These are phyloP conservation scores for Camponotus pennsylvanicus DNA, from an alignment of 1,140 invertebrate genomes.

Conservation along the genomic window DNA sequence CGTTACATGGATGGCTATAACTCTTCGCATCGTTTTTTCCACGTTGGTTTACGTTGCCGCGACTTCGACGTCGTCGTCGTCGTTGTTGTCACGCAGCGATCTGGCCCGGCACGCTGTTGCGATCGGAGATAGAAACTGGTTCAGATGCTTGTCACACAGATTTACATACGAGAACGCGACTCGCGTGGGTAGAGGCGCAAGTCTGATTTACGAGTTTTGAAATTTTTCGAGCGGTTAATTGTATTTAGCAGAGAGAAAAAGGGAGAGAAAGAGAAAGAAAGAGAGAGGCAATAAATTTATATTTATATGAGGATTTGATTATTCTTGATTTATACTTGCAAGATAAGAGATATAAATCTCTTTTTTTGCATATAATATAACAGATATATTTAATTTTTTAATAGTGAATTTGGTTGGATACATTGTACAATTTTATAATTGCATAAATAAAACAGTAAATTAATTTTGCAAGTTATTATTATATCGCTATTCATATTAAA, in stretches of 20 bases:
- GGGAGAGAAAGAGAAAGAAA: too few relatives aligned
- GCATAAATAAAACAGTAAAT: too few relatives aligned
- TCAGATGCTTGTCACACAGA: constrained; percentile 15
- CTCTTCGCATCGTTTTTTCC: constrained; percentile 69
- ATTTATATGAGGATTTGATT: constrained; percentile 22
- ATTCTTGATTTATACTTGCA: constrained; percentile 39
- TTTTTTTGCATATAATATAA: background rate
- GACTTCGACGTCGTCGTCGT: constrained; percentile 66
- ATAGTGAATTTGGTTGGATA: background rate
- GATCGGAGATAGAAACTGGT: constrained; percentile 59
- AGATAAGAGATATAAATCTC: constrained; percentile 8
- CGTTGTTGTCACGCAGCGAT: constrained; percentile 21
- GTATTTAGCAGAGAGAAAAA: constrained; percentile 10
- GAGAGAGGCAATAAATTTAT: constrained; percentile 25
- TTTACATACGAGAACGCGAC: constrained; percentile 41
- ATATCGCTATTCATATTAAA: too few relatives aligned
- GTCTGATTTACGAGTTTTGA: constrained; percentile 33
- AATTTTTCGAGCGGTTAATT: constrained; percentile 47
- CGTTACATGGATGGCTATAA: constrained; percentile 70
- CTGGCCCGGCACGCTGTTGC: constrained; percentile 28
- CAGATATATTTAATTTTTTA: background rate
- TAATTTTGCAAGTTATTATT: too few relatives aligned
- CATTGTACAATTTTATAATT: too few relatives aligned
- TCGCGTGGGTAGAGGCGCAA: constrained; percentile 18
- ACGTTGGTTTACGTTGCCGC: constrained; percentile 67